Evolutionary conservation across 2,888 invertebrate species (phyloP).

Genomic region (Periphyllus acericola): DNA sequence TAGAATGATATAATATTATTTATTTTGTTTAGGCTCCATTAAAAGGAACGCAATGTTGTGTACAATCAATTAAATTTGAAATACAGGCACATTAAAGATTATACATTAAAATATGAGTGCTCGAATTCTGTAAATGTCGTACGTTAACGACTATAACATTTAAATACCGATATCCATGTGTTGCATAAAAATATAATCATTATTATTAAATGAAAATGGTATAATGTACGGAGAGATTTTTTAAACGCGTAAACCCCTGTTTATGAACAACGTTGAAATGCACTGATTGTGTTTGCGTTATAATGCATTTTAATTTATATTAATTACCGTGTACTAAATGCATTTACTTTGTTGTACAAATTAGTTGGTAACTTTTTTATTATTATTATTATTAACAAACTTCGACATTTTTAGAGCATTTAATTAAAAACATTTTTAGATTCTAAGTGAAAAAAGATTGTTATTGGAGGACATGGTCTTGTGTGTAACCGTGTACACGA

Average conservation of each 20-base stretch:
- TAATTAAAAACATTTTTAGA: too few relatives aligned
- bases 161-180: neutral
- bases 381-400: too few relatives aligned
- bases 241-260: neutral
- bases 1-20: neutral
- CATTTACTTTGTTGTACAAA: too few relatives aligned
- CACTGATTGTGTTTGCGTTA: too few relatives aligned
- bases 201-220: neutral
- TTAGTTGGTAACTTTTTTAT: too few relatives aligned
- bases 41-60: neutral
- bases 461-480: too few relatives aligned
- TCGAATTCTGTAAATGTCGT: neutral
- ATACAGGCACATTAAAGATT: neutral
- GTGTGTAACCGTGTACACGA: too few relatives aligned
- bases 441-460: too few relatives aligned
- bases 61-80: neutral
- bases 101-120: neutral
- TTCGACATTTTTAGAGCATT: too few relatives aligned
- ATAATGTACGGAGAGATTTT: neutral
- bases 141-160: neutral
- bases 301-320: too few relatives aligned
- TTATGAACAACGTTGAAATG: too few relatives aligned
- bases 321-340: too few relatives aligned
- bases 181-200: neutral
- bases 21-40: neutral